A percentile compares a stretch with the other conserved stretches of the same genome.
These are phyloP conservation scores for Chrysocyon brachyurus DNA, from an alignment of 2,797 vertebrate species.

Conservation along the genomic window DNA sequence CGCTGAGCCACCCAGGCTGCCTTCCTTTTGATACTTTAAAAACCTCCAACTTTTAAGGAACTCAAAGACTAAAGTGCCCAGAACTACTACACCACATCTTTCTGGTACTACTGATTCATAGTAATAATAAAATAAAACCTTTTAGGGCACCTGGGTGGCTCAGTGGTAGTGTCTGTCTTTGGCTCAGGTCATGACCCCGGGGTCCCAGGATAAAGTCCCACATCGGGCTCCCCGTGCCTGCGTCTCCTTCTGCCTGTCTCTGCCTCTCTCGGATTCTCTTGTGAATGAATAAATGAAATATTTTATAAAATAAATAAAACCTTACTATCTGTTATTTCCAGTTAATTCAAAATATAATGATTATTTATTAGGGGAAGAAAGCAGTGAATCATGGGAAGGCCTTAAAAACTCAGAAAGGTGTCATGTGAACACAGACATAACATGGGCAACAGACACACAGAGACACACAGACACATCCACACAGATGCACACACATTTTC, in stretches of 20 bases:
- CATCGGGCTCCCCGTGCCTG: too few relatives aligned
- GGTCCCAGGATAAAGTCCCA: too few relatives aligned
- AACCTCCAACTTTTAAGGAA: slow-evolving; percentile 53
- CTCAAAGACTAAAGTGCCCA: neutral
- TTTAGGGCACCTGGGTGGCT: neutral
- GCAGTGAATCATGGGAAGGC: neutral
- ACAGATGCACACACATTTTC: neutral
- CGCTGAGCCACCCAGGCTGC: too few relatives aligned
- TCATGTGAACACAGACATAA: neutral
- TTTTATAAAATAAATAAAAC: slow-evolving; percentile 28
- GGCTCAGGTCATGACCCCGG: too few relatives aligned
- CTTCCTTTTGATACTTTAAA: neutral
- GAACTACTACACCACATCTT: neutral
- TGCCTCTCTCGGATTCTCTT: too few relatives aligned
- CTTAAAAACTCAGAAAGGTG: slow-evolving; percentile 24
- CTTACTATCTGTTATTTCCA: slow-evolving; percentile 54
- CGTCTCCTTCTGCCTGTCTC: too few relatives aligned
- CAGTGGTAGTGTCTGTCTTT: too few relatives aligned
- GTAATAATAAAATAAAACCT: slow-evolving; percentile 59
- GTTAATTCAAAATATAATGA: slow-evolving; percentile 46
- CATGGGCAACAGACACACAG: neutral
- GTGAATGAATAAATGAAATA: too few relatives aligned
- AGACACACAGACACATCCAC: neutral
- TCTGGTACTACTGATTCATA: slow-evolving; percentile 45
- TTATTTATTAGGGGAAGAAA: slow-evolving; percentile 14